A percentile compares a stretch with the other conserved stretches of the same genome.
These are phyloP conservation scores for Bufotes viridis DNA, from an alignment of 2,797 vertebrate genomes.

Conservation along the genomic window DNA sequence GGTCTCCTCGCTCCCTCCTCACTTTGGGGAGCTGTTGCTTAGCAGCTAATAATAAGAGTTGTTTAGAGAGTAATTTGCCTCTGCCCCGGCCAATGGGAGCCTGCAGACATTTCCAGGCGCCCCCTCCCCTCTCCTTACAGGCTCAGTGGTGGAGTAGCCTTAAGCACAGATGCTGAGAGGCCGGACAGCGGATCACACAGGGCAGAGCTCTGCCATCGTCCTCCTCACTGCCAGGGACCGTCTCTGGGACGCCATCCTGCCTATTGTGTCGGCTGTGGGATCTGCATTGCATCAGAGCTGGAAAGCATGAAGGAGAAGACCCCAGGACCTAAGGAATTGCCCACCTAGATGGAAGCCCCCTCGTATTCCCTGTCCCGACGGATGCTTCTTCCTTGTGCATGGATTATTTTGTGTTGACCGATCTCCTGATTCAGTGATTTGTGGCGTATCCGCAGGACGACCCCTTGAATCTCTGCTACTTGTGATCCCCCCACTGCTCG, in stretches of 20 bases:
- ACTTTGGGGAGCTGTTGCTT: conserved; percentile 93
- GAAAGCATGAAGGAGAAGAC: conserved; percentile 80
- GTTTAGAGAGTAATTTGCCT: conserved; percentile 94
- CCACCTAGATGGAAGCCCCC: conserved; percentile 73
- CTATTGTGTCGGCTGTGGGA: conserved; percentile 35
- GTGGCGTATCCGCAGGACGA: conserved; percentile 70
- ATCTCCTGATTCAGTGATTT: conserved; percentile 26
- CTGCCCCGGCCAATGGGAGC: conserved; percentile 90
- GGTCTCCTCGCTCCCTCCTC: conserved; percentile 83
- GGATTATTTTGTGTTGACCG: conserved; percentile 41
- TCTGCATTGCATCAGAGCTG: conserved; percentile 59
- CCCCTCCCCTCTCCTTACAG: conserved; percentile 81
- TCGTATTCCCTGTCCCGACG: neutral
- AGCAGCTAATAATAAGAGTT: conserved; percentile 94
- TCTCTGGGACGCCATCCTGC: neutral
- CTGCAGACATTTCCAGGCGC: conserved; percentile 86
- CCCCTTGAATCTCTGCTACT: neutral
- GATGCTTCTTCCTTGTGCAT: conserved; percentile 34
- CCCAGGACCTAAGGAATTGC: conserved; percentile 82
- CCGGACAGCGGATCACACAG: conserved; percentile 71
- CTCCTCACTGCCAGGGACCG: conserved; percentile 1
- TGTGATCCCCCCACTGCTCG: conserved; percentile 52
- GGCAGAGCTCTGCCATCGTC: conserved; percentile 57
- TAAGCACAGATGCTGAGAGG: conserved; percentile 84
- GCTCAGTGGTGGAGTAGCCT: conserved; percentile 80